Base-by-base conservation (phyloP, 2,113 vertebrate genomes). In the Salvelinus fontinalis region DNA sequence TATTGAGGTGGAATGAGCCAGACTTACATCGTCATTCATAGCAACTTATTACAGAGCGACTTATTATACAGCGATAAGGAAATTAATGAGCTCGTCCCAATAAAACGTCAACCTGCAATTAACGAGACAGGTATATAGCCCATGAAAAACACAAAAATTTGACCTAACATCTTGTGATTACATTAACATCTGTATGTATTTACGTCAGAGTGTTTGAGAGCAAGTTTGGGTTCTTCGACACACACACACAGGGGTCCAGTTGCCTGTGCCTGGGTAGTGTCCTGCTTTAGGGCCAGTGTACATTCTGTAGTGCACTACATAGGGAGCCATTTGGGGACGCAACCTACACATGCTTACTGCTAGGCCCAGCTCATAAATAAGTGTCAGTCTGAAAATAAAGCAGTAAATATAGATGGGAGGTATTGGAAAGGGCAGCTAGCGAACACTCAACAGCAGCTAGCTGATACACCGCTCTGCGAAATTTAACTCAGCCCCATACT, bases 311-410 rank as follows among this genome's bases (percentile, higher is more conserved):
- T 54, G 51, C 51, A 54, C 51, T 54, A 54, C 51, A 54, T 18
- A 54, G 12, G 13, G 16, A 54, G 51, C 51, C 51, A 54, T 16
- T 54, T 54, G 51, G 14, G 51, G 51, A 54, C 14, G 12, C 14
- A 18, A 0, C 3, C 51, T 39, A 71, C 22, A 67, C 60, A 49
- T 24, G 6, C 60, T 5, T 57, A 70, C 13, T 0, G 12, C 66
- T 54, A 54, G 51, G 75, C 75, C 77, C 70, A 3, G 81, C 83
- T 79, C 87, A 87, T 88, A 88, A 90, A 89, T 81, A 84, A 80
- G 85, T 69, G 83, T 83, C 83, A 66, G 78, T 75, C 89, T 86
- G 79, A 64, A 92, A 92, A 92, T 92, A 92, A 88, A 87, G 29
- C 34, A 76, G 86, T 90, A 92, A 92, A 89, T 90, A 86, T 92